These are phyloP conservation scores for Acanthis flammea DNA, from an alignment of 2,797 vertebrate species.

Conservation along the genomic window DNA sequence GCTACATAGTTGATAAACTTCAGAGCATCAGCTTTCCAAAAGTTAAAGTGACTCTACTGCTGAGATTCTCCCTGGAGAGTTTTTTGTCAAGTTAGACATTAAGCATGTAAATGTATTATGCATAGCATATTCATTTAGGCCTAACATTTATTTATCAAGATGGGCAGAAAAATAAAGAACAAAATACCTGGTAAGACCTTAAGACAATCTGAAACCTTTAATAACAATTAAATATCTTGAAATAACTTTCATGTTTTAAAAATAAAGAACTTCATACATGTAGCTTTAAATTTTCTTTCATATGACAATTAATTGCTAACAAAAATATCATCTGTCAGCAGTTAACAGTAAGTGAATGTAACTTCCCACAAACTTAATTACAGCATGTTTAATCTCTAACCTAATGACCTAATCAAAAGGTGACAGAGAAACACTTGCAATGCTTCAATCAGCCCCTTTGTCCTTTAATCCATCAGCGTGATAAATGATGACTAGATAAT, in stretches of 20 bases:
- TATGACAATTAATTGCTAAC: not conserved
- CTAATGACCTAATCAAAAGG: not conserved
- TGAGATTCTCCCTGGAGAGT: not conserved
- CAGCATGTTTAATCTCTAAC: not conserved
- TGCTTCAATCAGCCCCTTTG: not conserved
- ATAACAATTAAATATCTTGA: not conserved
- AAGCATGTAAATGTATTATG: not conserved
- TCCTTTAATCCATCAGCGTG: rapidly evolving
- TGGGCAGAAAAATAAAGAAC: not conserved
- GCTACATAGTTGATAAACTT: not conserved
- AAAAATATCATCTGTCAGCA: not conserved
- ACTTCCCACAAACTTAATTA: not conserved
- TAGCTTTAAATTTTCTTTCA: not conserved
- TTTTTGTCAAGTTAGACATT: not conserved
- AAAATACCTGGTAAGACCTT: not conserved
- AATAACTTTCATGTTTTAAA: not conserved
- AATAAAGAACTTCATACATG: not conserved
- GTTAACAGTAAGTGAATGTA: not conserved
- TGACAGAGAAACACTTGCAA: not conserved
- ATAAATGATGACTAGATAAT: not conserved
- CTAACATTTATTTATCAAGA: not conserved
- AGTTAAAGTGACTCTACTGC: not conserved
- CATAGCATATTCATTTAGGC: not conserved
- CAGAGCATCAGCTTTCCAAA: not conserved
- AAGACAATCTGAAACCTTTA: not conserved